phyloP scores from a whole-genome alignment of 2,113 vertebrate species.

The Percina caprodes region DNA sequence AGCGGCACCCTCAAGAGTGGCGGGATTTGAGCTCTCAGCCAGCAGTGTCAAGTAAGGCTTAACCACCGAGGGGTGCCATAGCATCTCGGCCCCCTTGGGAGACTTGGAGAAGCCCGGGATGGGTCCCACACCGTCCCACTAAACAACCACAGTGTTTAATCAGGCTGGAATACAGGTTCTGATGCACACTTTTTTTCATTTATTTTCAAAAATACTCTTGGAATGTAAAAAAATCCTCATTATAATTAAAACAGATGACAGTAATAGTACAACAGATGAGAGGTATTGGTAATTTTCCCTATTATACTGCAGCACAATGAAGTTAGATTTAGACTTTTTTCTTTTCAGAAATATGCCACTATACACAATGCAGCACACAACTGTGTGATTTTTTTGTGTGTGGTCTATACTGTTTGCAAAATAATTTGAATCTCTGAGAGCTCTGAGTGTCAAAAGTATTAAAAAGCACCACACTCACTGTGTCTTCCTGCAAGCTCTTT shows the following conservation, averaged over 20 bases:
- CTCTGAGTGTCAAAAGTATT: background rate
- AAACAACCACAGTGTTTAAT: slow-evolving; percentile 36
- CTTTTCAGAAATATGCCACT: background rate
- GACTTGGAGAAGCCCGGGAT: slow-evolving; percentile 96
- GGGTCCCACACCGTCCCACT: slow-evolving; percentile 98
- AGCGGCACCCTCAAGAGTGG: slow-evolving; percentile 95
- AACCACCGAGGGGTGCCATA: slow-evolving; percentile 97
- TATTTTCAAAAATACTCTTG: too few species aligned
- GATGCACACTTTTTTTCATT: background rate
- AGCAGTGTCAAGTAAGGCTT: slow-evolving; percentile 97
- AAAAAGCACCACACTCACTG: slow-evolving; percentile 80
- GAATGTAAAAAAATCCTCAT: too few species aligned
- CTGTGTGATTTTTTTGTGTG: background rate
- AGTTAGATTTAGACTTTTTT: background rate
- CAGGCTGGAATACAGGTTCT: background rate
- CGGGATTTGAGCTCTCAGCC: slow-evolving; percentile 97
- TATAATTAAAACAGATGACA: background rate
- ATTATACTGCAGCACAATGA: background rate
- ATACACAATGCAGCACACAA: background rate
- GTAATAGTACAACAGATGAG: background rate
- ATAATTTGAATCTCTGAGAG: background rate
- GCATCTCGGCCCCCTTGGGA: slow-evolving; percentile 96
- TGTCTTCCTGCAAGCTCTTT: slow-evolving; percentile 90
- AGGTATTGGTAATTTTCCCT: background rate
- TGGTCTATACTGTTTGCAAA: background rate